phyloP scores from a whole-genome alignment of 2,888 invertebrate species.

The Spilosoma lubricipeda region DNA sequence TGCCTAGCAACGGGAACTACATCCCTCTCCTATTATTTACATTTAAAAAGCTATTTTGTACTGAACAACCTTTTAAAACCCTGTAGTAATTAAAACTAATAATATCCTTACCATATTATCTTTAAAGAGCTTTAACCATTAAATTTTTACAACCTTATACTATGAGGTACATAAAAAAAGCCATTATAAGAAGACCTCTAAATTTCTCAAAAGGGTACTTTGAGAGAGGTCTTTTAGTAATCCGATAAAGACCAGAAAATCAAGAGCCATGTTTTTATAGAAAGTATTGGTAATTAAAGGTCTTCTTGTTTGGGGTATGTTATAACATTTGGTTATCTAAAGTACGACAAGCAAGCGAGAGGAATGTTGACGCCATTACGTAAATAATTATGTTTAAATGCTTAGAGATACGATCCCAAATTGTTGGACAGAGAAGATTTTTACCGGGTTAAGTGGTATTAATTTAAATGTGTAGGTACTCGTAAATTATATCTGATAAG shows the following conservation, averaged over 20 bases:
- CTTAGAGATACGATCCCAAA: neutral
- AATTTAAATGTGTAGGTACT: neutral
- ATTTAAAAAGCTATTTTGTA: constrained; percentile 12
- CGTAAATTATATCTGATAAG: too few species aligned
- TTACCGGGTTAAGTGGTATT: neutral
- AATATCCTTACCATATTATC: constrained; percentile 38
- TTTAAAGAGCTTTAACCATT: constrained; percentile 44
- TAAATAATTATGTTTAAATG: constrained; percentile 43
- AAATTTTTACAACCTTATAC: constrained; percentile 53
- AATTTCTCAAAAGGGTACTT: neutral
- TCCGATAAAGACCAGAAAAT: neutral
- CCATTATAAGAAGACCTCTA: constrained; percentile 5
- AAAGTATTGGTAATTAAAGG: neutral
- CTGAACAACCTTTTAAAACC: constrained; percentile 29
- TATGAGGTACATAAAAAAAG: constrained; percentile 32
- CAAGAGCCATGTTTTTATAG: neutral
- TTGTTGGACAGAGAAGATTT: neutral
- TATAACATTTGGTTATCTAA: constrained; percentile 48
- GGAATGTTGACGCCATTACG: constrained; percentile 53
- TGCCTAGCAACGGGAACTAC: too few species aligned
- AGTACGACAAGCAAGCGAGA: constrained; percentile 44
- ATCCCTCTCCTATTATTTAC: neutral
- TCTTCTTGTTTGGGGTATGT: neutral
- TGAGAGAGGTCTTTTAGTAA: constrained; percentile 9
- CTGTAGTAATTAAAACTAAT: constrained; percentile 49